These are phyloP conservation scores for Takifugu ocellatus DNA, from an alignment of 2,797 vertebrate species.

Conservation along the genomic window DNA sequence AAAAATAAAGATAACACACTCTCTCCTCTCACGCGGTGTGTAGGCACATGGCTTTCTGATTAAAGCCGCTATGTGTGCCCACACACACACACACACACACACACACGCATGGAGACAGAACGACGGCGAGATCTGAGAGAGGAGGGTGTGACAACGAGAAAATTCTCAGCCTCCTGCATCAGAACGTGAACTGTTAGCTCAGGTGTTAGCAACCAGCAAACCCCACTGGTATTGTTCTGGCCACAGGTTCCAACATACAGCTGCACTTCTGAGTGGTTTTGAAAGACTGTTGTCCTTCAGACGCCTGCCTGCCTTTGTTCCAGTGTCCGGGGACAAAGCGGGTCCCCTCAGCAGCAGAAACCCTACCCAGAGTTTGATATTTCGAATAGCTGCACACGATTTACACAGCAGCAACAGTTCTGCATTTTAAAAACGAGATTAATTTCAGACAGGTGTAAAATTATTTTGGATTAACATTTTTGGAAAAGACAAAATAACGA, in stretches of 20 bases:
- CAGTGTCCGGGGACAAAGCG: constrained; percentile 39
- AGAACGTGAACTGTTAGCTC: constrained; percentile 26
- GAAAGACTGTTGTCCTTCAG: constrained; percentile 6
- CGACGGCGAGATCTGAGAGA: constrained; percentile 48
- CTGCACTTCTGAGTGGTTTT: constrained; percentile 9
- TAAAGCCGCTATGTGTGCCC: constrained; percentile 73
- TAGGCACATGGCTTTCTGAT: constrained; percentile 75
- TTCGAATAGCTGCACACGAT: constrained; percentile 2
- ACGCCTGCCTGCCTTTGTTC: constrained; percentile 37
- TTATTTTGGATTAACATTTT: not conserved
- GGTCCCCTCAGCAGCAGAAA: constrained; percentile 16
- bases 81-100: too few relatives aligned
- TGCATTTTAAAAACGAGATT: too few relatives aligned
- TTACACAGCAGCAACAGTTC: not conserved
- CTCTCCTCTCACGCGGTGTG: constrained; percentile 45
- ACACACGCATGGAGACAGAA: constrained; percentile 9
- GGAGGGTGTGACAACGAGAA: constrained; percentile 32
- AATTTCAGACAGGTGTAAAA: not conserved
- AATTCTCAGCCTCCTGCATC: not conserved
- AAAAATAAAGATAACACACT: constrained; percentile 12
- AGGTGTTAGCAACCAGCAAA: constrained; percentile 29
- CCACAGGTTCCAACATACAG: constrained; percentile 16
- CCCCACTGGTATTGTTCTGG: constrained; percentile 13
- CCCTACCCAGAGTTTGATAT: constrained; percentile 3
- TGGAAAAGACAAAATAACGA: not conserved